A percentile compares a stretch with the other conserved stretches of the same genome.
phyloP scores from a whole-genome alignment of 2,888 invertebrate species.

The Drosophila subsilvestris region DNA sequence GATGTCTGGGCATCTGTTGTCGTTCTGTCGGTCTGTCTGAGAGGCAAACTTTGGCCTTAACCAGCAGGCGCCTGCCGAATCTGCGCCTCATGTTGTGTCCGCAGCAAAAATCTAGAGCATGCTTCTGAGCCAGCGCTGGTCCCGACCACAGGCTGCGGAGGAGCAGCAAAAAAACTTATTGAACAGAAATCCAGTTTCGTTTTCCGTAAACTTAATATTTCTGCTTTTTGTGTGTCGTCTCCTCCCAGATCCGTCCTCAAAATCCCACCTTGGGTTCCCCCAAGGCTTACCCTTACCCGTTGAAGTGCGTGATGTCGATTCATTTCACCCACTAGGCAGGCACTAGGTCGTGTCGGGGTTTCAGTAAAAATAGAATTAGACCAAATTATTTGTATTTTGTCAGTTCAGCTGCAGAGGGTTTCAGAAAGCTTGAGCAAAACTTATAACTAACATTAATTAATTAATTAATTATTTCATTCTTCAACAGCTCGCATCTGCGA shows the following conservation, averaged over 20 bases:
- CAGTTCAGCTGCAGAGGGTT: background rate
- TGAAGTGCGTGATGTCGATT: background rate
- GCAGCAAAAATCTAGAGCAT: constrained; percentile 36
- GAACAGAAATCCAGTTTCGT: constrained; percentile 56
- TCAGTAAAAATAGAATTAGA: too few relatives aligned
- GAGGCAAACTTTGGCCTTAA: constrained; percentile 21
- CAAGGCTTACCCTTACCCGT: constrained; percentile 8
- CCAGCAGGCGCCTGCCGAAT: background rate
- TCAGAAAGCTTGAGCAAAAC: too few relatives aligned
- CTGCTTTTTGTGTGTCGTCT: constrained; percentile 30
- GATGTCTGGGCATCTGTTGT: background rate
- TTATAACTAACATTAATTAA: too few relatives aligned
- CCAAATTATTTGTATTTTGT: too few relatives aligned
- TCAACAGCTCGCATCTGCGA: too few relatives aligned
- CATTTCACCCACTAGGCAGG: background rate
- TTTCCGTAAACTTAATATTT: constrained; percentile 48
- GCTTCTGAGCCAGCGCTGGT: background rate
- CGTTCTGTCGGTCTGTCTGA: constrained; percentile 19
- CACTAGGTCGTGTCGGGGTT: background rate
- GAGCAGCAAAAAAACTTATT: constrained; percentile 59
- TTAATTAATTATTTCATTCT: too few relatives aligned
- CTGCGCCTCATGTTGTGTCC: constrained; percentile 28
- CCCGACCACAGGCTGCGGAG: background rate
- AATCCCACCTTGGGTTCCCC: background rate
- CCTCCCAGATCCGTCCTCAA: background rate